These are phyloP conservation scores for Drosophila yakuba DNA, from an alignment of 1,140 invertebrate species.

Conservation along the genomic window DNA sequence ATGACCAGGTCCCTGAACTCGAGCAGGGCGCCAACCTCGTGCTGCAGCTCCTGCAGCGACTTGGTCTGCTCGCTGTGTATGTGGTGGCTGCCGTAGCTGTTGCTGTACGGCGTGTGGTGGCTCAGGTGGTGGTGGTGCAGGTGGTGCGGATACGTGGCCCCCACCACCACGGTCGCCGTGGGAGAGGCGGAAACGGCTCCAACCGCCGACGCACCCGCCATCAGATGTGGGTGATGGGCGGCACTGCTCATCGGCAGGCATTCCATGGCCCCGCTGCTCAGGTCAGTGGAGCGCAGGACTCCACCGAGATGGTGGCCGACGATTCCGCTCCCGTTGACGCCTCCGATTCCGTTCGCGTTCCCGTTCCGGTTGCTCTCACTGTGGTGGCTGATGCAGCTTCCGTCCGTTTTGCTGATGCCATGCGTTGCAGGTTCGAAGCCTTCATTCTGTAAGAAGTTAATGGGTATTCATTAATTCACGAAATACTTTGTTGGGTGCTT, in stretches of 20 bases:
- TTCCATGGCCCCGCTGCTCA: conserved; percentile 72
- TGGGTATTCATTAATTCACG: not conserved
- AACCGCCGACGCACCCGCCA: conserved; percentile 39
- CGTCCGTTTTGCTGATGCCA: conserved; percentile 67
- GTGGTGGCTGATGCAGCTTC: conserved; percentile 56
- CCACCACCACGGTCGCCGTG: conserved; percentile 70
- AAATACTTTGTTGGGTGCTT: not conserved
- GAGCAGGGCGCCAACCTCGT: conserved; percentile 94
- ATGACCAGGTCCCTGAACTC: conserved; percentile 96
- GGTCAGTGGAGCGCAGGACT: conserved; percentile 48
- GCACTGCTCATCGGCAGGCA: conserved; percentile 71
- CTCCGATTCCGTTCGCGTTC: conserved; percentile 24
- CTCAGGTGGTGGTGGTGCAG: conserved; percentile 72
- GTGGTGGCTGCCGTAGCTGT: conserved; percentile 78
- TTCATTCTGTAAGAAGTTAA: conserved; percentile 68
- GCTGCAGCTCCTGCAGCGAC: conserved; percentile 90
- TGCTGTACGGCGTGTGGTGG: conserved; percentile 73
- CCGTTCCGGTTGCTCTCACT: conserved; percentile 39
- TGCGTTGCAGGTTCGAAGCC: conserved; percentile 71
- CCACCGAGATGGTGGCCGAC: conserved; percentile 9
- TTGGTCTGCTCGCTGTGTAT: conserved; percentile 84
- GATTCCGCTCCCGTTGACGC: conserved; percentile 15
- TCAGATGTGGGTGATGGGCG: conserved; percentile 66
- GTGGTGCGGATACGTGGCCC: conserved; percentile 76
- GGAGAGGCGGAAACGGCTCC: conserved; percentile 47